Base-by-base conservation (phyloP, 2,113 vertebrate species). In the Ctenodactylus gundi region DNA sequence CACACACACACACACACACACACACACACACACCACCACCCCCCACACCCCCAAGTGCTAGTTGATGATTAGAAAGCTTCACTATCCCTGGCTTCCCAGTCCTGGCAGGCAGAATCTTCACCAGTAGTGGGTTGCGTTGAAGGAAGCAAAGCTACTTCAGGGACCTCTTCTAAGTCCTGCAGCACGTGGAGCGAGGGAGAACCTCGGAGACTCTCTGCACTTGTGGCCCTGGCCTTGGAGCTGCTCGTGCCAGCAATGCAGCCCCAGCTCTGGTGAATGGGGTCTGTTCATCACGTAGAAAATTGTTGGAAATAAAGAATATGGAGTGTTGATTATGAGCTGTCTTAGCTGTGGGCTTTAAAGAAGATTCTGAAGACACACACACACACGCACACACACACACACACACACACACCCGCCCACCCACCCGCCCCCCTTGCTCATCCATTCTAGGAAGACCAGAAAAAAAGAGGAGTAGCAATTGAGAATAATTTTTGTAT, bases 171-270 rank as follows among this genome's bases (percentile, higher is more conserved):
- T 41, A 57, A 34, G 29, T 70, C 23, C 12, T 53, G 44, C n/a
- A 39, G 62, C 92, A 94, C 81, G 88, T 95, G 1, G 29, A n/a
- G 13, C 90, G 90, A 88, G 97, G 95, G 94, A 92, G 94, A 83
- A 86, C 62, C 39, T 95, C 77, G 91, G 91, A 96, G 92, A 76
- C 88, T 95, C 92, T 94, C 94, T 97, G 91, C 93, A 91, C 93
- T 64, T 9, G 9, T 20, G 82, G 85, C 85, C 46, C 58, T 41
- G 39, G 72, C 39, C 73, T 92, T 62, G 10, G 91, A 97, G 93
- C 93, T 94, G 67, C 85, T 97, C 82, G 93, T 97, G 91, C 95
- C 94, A 96, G 97, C 97, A 95, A 95, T 94, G 94, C 68, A 41
- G 73, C 34, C 72, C 96, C 91, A 60, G 49, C 12, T 34, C 97